These are phyloP conservation scores for Lagopus leucura DNA, from an alignment of 2,113 vertebrate genomes.

Conservation along the genomic window DNA sequence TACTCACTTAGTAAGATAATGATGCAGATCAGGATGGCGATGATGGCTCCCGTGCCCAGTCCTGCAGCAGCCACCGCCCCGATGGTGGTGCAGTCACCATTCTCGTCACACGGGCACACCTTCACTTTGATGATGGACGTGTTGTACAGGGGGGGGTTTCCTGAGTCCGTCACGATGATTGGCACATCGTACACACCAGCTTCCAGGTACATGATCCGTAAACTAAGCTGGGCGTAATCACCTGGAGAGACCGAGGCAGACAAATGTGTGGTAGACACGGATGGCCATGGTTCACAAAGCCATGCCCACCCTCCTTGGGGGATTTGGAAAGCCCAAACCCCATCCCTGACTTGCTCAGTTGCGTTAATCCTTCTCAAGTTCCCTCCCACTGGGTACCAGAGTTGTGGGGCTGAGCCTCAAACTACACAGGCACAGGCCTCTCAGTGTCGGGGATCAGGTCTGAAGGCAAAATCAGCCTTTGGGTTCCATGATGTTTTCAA, in stretches of 20 bases:
- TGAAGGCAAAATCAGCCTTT: neutral
- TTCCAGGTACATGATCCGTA: constrained; percentile 91
- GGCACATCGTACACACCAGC: constrained; percentile 94
- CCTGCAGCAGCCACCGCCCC: constrained; percentile 90
- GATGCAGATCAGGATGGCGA: constrained; percentile 94
- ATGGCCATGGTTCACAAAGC: neutral
- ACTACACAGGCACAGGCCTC: accelerated
- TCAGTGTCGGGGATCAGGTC: accelerated
- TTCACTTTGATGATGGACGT: constrained; percentile 93
- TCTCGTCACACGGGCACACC: constrained; percentile 93
- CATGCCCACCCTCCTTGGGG: accelerated
- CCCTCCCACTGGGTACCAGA: neutral
- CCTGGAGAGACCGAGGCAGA: constrained; percentile 73
- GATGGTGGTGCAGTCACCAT: constrained; percentile 91
- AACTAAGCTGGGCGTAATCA: constrained; percentile 89
- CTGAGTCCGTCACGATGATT: constrained; percentile 90
- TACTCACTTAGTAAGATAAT: constrained; percentile 92
- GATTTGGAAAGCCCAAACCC: neutral
- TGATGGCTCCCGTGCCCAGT: constrained; percentile 94
- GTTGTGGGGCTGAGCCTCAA: neutral
- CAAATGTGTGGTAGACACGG: neutral
- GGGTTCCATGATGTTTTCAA: neutral
- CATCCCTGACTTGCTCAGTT: neutral
- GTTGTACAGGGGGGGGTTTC: constrained; percentile 94
- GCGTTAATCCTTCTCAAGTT: neutral